These are phyloP conservation scores for Drosophila gunungcola DNA, from an alignment of 1,140 invertebrate species.

Conservation along the genomic window DNA sequence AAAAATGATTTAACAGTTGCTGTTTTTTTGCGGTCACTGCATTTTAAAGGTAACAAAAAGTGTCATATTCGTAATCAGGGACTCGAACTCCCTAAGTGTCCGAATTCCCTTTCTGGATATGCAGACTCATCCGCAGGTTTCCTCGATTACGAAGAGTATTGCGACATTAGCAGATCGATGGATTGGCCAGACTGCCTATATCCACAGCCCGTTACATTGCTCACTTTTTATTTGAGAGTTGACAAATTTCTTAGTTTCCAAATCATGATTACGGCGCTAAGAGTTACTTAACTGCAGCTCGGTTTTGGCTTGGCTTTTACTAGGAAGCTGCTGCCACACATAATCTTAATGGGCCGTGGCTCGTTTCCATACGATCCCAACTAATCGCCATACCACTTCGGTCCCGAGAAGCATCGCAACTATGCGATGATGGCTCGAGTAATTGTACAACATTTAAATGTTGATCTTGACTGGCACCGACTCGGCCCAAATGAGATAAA, in stretches of 20 bases:
- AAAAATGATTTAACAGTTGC: too few species aligned
- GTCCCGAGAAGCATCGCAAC: slow-evolving; percentile 11
- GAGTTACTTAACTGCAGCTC: slow-evolving; percentile 31
- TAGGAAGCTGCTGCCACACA: slow-evolving; percentile 36
- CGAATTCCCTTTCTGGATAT: not conserved
- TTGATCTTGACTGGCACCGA: slow-evolving; percentile 52
- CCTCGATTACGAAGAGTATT: slow-evolving; percentile 28
- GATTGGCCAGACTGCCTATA: not conserved
- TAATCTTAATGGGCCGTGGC: slow-evolving; percentile 47
- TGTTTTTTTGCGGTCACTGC: too few species aligned
- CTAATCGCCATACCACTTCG: not conserved
- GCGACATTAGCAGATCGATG: slow-evolving; percentile 23
- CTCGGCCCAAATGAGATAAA: slow-evolving; percentile 42
- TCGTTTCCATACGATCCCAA: too few species aligned
- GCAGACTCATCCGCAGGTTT: slow-evolving; percentile 19
- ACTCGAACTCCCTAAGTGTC: too few species aligned
- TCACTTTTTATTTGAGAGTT: slow-evolving; percentile 9
- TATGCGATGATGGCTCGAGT: slow-evolving; percentile 34
- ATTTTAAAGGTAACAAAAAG: too few species aligned
- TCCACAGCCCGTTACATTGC: not conserved
- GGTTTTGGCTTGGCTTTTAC: not conserved
- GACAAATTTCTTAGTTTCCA: slow-evolving; percentile 46
- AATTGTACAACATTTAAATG: slow-evolving; percentile 76
- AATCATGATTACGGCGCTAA: slow-evolving; percentile 35
- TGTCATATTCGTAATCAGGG: too few species aligned